These are phyloP conservation scores for Drosophila elegans DNA, from an alignment of 1,140 invertebrate genomes.

Conservation along the genomic window DNA sequence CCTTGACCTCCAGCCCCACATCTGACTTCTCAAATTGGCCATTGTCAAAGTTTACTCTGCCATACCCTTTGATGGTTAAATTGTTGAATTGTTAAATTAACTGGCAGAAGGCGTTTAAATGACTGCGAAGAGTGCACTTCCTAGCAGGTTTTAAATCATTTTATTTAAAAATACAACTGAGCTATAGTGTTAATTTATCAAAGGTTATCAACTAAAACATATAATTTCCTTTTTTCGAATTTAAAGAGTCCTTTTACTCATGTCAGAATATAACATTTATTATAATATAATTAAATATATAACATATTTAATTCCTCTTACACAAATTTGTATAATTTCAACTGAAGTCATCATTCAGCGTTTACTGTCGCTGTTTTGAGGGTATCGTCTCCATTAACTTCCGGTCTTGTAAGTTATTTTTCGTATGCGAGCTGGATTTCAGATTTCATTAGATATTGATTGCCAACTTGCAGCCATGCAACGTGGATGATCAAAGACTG, in stretches of 20 bases:
- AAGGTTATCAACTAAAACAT: too few species aligned
- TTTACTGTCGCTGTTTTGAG: not conserved
- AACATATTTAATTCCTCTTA: too few species aligned
- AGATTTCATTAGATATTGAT: slow-evolving; percentile 63
- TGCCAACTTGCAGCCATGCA: slow-evolving; percentile 32
- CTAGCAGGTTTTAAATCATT: too few species aligned
- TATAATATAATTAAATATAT: too few species aligned
- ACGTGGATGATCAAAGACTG: slow-evolving; percentile 19
- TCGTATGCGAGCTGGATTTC: not conserved
- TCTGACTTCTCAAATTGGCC: slow-evolving; percentile 20
- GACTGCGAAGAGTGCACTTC: not conserved
- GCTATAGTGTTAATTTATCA: too few species aligned
- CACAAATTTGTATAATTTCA: not conserved
- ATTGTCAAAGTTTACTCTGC: slow-evolving; percentile 23
- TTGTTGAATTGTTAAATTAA: slow-evolving; percentile 1
- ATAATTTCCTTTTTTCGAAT: too few species aligned
- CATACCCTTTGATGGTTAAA: not conserved
- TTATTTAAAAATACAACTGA: too few species aligned
- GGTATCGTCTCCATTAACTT: not conserved
- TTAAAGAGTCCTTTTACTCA: too few species aligned
- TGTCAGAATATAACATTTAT: too few species aligned
- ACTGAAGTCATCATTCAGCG: not conserved
- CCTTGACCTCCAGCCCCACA: not conserved
- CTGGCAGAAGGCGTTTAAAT: not conserved
- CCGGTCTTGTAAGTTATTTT: not conserved